A percentile compares a stretch with the other conserved stretches of the same genome.
phyloP scores from a whole-genome alignment of 2,113 vertebrate genomes.

The Lepus timidus region DNA sequence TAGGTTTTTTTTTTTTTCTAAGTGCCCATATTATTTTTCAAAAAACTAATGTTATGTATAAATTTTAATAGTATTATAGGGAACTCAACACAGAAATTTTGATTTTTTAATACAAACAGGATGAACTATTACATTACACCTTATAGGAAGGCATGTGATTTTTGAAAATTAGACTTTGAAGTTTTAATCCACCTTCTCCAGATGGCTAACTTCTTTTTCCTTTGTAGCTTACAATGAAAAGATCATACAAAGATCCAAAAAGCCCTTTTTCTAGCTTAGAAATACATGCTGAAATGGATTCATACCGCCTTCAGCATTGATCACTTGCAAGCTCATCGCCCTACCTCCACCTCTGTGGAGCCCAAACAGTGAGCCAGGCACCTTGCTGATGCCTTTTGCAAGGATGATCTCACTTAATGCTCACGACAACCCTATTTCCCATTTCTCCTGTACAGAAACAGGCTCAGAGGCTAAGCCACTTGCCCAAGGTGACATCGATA shows the following conservation, averaged over 20 bases:
- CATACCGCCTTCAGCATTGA: background rate
- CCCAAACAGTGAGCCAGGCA: background rate
- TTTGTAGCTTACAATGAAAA: background rate
- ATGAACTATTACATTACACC: background rate
- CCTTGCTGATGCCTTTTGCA: background rate
- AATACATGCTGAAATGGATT: background rate
- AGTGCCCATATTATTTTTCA: background rate
- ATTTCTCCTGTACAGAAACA: constrained; percentile 24
- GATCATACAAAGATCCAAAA: background rate
- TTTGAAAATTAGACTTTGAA: constrained; percentile 30
- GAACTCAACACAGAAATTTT: constrained; percentile 26
- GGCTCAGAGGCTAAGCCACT: background rate
- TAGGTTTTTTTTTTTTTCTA: constrained; percentile 35
- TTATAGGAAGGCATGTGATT: background rate
- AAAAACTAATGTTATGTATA: background rate
- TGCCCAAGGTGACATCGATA: background rate
- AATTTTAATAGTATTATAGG: background rate
- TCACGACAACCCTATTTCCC: background rate
- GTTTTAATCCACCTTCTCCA: background rate
- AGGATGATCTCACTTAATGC: background rate
- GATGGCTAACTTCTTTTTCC: constrained; percentile 24
- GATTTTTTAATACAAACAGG: background rate
- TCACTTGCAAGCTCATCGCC: background rate
- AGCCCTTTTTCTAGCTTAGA: background rate
- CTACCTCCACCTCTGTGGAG: background rate